Base-by-base conservation (phyloP, 2,888 invertebrate species). In the Megalurothrips usitatus region DNA sequence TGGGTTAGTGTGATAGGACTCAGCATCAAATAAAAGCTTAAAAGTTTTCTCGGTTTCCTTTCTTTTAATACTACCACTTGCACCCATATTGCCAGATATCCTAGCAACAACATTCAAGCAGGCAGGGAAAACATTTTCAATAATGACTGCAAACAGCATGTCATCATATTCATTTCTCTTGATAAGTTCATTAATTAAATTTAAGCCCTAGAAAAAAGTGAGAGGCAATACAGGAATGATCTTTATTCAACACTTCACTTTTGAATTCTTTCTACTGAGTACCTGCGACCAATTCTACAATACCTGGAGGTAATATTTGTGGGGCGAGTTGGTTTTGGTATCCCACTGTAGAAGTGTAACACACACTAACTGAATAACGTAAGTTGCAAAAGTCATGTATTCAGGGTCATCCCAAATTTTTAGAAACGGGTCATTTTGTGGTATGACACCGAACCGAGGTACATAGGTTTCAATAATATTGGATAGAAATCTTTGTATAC, bases 391-490 rank as follows among this genome's bases (percentile, higher is more conserved):
- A 10, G 68, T n/a, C 68, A 75, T 75, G 26, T 75, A 12, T 26
- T 75, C 68, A 12, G 68, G 68, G 10, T 75, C 68, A 75, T 75
- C 68, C 68, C 68, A 75, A 8, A 75, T 75, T 75, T 75, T 75
- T 23, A 0, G 12, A 26, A 75, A 75, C 1, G 68, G 68, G 12
- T 75, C 68, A 26, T 26, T 26, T 0, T 58, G 58, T 14, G 58
- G 58, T 58, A n/a, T 58, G 11, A 58, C 58, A 6, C 58, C 58
- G 26, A 26, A 75, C 1, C 68, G 23, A 12, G 68, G 68, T 8
- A 75, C 68, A 75, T 75, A 75, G 10, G 23, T 26, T 12, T 8
- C 23, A 12, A 75, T 26, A 10, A 75, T 75, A 26, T 26, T 26
- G 12, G n/a, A 23, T 8, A 75, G 9, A 23, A 75, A 75, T 8